Base-by-base conservation (phyloP, 2,888 invertebrate genomes). In the Aleiodes testaceus region DNA sequence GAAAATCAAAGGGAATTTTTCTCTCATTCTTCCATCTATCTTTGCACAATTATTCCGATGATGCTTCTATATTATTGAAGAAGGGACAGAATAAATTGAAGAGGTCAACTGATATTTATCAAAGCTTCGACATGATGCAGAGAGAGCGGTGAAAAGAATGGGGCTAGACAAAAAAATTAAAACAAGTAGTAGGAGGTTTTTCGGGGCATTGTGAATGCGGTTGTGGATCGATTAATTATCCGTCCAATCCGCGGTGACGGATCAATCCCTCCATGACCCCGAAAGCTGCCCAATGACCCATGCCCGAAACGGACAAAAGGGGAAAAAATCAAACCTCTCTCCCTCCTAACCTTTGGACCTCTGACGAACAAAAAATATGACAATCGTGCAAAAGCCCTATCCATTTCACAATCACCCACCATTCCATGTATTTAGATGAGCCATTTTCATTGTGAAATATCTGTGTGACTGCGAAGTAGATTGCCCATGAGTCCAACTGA, bases 191-290 rank as follows among this genome's bases (percentile, higher is more conserved):
- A 45, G 3, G 45, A 14, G n/a, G 45, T 22, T 20, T n/a, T 42
- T 22, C 22, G 63, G 44, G 6, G 63, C 45, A 63, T 20, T 6
- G 18, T 14, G 1, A 44, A 63, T 63, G 63, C 63, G 11, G 63
- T 45, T 44, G 45, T 59, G 59, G 16, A 59, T 63, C 63, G 63
- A 63, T 63, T 63, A 63, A 45, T 63, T 44, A 63, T 63, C 45
- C 22, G 20, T 20, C 63, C 63, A 63, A 45, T 63, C 63, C 45
- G 20, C 45, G 63, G 45, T 63, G 45, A 63, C 20, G 45, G 22
- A 63, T 63, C 45, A 14, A 45, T 63, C 63, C 63, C n/a, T 16
- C 3, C n/a, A 63, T 45, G 45, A 63, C 63, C 63, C 45, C 22
- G 7, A 63, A 63, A 45, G 22, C n/a, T 44, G 22, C 63, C 45